phyloP scores from a whole-genome alignment of 1,140 invertebrate species.

The Drosophila nasuta region DNA sequence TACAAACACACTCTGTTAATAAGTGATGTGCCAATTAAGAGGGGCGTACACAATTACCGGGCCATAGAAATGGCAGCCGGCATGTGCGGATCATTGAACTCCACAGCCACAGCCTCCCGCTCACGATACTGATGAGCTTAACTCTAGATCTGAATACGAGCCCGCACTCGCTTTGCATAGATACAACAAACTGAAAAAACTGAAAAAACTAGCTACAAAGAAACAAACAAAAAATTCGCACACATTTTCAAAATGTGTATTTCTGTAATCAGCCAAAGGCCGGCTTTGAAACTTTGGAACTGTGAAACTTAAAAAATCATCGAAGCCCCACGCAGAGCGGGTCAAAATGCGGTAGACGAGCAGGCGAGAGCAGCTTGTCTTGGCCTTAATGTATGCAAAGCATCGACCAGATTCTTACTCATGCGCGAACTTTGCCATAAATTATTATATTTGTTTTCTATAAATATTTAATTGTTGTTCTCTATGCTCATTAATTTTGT shows the following conservation, averaged over 20 bases:
- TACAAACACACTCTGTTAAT: neutral
- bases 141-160: slow-evolving; percentile 25
- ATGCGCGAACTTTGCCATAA: slow-evolving; percentile 52
- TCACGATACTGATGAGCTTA: slow-evolving; percentile 21
- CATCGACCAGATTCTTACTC: slow-evolving; percentile 33
- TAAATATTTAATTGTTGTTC: slow-evolving; percentile 52
- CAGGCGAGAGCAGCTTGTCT: slow-evolving; percentile 4
- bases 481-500: slow-evolving; percentile 47
- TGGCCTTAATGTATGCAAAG: slow-evolving; percentile 63
- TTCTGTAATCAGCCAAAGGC: slow-evolving; percentile 63
- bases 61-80: slow-evolving; percentile 43
- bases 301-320: slow-evolving; percentile 12
- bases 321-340: slow-evolving; percentile 22
- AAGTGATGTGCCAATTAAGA: slow-evolving; percentile 57
- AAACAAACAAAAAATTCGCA: slow-evolving; percentile 55
- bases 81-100: slow-evolving; percentile 73
- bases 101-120: slow-evolving; percentile 25
- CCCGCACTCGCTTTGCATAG: slow-evolving; percentile 69
- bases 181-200: slow-evolving; percentile 27
- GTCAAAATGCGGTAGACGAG: slow-evolving; percentile 6
- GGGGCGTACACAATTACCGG: slow-evolving; percentile 41
- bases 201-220: neutral
- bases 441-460: slow-evolving; percentile 46
- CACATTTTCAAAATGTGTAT: slow-evolving; percentile 60
- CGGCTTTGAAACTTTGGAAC: slow-evolving; percentile 5